Percentiles rank a stretch among this genome's conserved stretches.
Evolutionary conservation across 2,113 vertebrate species (phyloP).

Genomic region (Heliornis fulica): DNA sequence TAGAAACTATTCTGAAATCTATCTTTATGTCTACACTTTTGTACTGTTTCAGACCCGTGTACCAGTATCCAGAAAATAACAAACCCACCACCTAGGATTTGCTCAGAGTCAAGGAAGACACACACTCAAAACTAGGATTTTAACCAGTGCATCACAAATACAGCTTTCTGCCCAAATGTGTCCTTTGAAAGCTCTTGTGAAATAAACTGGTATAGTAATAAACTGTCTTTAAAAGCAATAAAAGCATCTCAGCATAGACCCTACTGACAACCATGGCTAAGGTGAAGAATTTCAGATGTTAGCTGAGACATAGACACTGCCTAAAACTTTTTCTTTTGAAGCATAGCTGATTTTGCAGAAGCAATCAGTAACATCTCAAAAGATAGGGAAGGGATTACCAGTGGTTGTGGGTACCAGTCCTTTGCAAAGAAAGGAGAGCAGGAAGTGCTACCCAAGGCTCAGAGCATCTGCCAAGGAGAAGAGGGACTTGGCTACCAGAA

Average conservation of each 20-base stretch:
- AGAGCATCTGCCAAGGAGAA: slow-evolving; percentile 21
- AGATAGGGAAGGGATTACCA: neutral
- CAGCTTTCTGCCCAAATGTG: neutral
- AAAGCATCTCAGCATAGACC: slow-evolving; percentile 11
- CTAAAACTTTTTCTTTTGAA: too few species aligned
- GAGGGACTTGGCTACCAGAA: neutral
- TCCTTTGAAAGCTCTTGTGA: neutral
- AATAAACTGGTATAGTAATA: neutral
- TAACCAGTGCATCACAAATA: neutral
- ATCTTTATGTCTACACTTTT: neutral
- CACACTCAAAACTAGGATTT: neutral
- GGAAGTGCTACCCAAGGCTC: neutral
- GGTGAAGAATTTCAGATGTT: neutral
- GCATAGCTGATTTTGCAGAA: too few species aligned
- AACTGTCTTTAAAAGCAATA: neutral
- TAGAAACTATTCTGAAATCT: neutral
- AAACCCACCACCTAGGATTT: neutral
- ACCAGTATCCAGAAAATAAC: neutral
- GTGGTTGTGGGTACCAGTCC: neutral
- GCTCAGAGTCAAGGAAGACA: neutral
- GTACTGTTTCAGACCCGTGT: neutral
- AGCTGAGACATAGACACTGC: neutral
- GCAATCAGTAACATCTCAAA: neutral
- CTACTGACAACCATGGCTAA: neutral
- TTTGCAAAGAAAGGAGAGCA: slow-evolving; percentile 2